Base-by-base conservation (phyloP, 1,140 invertebrate species). In the Mamestra configurata region DNA sequence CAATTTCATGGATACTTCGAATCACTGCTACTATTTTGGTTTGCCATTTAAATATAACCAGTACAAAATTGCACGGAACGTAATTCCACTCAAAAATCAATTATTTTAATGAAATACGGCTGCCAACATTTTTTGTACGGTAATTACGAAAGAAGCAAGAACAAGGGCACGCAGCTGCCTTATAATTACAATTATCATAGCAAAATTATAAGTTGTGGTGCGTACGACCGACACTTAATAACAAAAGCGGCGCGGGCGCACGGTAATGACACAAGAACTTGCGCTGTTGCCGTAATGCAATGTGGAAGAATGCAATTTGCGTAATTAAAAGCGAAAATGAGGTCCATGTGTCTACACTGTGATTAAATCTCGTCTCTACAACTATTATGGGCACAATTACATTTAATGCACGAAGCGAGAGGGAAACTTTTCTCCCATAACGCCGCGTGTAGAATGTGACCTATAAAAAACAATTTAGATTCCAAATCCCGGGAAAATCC, bases 381-480 rank as follows among this genome's bases (percentile, higher is more conserved):
- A 76, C 55, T 64, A 49, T 64, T 76, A 43, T 49, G 43, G 24
- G 43, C 22, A 27, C 20, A 46, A 49, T 53, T 24, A 72, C 43
- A 35, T 35, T 31, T 53, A 72, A 53, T 53, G n/a, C 24, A 72
- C 15, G n/a, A 35, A 53, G 24, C 13, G 24, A 70, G 43, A 49
- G 37, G 15, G 40, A 68, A 53, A 68, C 5, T 66, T 77, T 77
- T 37, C 27, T 46, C 61, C 66, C 75, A 53, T 66, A 53, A 61
- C 6, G 11, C 8, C 59, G 40, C 46, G 77, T 79, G 43, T 64
- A 53, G 20, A 73, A 68, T 79, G 59, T 53, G 71, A 75, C 57
- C 61, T 77, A 70, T 77, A 85, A 86, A 84, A 90, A 87, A 86
- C 85, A 87, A 88, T 89, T 87, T 79, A 71, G 80, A 79, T 64